Percentiles rank a stretch among this genome's conserved stretches.
Conservation (phyloP, 2,797 vertebrate species). For the Fringilla coelebs region DNA sequence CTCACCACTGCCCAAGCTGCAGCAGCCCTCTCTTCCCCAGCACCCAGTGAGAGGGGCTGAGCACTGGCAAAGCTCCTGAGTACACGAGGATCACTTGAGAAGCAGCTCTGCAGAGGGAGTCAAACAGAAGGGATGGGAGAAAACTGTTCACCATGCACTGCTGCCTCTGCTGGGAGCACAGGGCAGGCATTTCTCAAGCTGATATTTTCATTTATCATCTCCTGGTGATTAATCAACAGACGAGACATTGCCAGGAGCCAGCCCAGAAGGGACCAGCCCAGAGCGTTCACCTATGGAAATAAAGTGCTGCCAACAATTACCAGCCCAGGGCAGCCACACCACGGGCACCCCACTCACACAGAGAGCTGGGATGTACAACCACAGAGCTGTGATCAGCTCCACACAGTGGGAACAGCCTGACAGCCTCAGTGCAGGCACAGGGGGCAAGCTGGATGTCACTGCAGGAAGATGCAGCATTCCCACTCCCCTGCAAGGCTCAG, state of each 20-base stretch:
- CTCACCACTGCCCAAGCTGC: background rate
- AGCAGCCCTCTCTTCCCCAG: background rate
- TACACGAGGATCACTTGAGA: background rate
- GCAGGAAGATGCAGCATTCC: background rate
- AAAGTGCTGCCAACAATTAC: rapidly evolving
- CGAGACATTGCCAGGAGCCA: background rate
- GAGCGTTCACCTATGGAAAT: background rate
- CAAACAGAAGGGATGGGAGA: background rate
- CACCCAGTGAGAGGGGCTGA: rapidly evolving
- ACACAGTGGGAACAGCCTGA: background rate
- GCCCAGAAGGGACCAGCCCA: background rate
- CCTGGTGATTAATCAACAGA: constrained; percentile 1
- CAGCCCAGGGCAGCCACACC: background rate
- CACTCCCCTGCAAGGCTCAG: rapidly evolving
- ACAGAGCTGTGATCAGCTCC: background rate
- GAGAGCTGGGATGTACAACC: background rate
- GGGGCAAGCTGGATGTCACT: background rate
- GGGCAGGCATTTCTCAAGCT: constrained; percentile 8
- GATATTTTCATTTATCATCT: constrained; percentile 44
- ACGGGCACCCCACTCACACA: rapidly evolving
- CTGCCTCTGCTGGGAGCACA: constrained; percentile 39
- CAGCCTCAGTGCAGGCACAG: rapidly evolving
- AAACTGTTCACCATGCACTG: constrained; percentile 4
- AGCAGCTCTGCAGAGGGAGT: background rate
- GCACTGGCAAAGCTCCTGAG: background rate